Conservation (phyloP, 2,113 vertebrate genomes). For the Neoarius graeffei region DNA sequence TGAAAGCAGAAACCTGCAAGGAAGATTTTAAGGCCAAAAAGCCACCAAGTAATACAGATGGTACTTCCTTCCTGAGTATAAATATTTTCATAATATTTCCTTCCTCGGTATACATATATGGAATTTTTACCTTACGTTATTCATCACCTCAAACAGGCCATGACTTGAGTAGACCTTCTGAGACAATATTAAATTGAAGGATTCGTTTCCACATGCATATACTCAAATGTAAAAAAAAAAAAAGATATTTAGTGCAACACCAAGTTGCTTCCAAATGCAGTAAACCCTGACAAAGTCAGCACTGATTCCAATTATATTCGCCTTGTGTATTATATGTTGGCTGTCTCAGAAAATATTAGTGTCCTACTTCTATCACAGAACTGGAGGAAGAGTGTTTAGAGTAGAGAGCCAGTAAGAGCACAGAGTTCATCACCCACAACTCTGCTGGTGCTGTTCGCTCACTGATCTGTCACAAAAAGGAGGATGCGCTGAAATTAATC, state of each 20-base stretch:
- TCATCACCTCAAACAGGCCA: slow-evolving; percentile 1
- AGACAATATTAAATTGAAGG: neutral
- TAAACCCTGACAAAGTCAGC: neutral
- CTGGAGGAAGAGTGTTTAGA: slow-evolving; percentile 1
- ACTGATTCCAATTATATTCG: neutral
- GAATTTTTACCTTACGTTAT: neutral
- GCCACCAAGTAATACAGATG: slow-evolving; percentile 14
- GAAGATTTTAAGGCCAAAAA: neutral
- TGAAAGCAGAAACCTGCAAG: neutral
- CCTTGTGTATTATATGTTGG: neutral
- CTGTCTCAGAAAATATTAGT: slow-evolving; percentile 18
- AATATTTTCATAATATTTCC: slow-evolving; percentile 15
- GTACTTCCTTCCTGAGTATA: slow-evolving; percentile 15
- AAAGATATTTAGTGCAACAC: neutral
- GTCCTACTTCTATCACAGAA: neutral
- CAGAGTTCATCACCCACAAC: slow-evolving; percentile 27
- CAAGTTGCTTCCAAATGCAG: neutral
- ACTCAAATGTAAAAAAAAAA: neutral
- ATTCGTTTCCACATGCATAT: neutral
- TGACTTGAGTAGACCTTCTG: neutral
- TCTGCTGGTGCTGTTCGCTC: slow-evolving; percentile 25
- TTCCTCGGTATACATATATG: neutral
- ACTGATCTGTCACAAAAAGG: slow-evolving; percentile 40
- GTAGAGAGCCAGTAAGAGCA: slow-evolving; percentile 27
- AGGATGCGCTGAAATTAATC: slow-evolving; percentile 49